Conservation (phyloP, 2,888 invertebrate genomes). For the Keiferia lycopersicella region DNA sequence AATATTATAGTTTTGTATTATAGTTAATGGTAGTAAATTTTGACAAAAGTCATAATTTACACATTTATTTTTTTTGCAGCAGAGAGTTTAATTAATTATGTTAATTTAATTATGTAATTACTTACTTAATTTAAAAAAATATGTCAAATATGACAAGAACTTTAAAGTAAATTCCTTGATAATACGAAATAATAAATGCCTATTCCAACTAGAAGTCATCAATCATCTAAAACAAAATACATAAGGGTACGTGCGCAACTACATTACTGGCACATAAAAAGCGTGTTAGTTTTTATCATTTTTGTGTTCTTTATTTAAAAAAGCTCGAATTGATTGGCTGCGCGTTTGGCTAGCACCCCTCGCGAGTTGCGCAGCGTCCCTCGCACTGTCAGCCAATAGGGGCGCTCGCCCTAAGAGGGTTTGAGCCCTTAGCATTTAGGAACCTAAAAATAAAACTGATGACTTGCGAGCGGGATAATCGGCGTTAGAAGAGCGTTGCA, state of each 20-base stretch:
- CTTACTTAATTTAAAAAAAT: too few relatives aligned
- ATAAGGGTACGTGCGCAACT: conserved; percentile 49
- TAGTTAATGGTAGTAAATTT: too few relatives aligned
- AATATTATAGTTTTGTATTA: too few relatives aligned
- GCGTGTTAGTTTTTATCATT: conserved; percentile 65
- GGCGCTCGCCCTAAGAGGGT: conserved; percentile 56
- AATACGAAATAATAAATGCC: too few relatives aligned
- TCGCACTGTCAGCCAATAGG: conserved; percentile 59
- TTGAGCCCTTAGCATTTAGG: conserved; percentile 63
- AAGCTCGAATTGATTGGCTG: conserved; percentile 79
- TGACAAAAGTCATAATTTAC: too few relatives aligned
- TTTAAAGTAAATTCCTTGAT: too few relatives aligned
- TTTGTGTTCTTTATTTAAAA: conserved; percentile 76
- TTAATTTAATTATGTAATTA: too few relatives aligned
- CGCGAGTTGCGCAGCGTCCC: conserved; percentile 56
- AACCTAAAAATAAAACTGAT: conserved; percentile 44
- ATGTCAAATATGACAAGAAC: too few relatives aligned
- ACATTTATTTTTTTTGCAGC: too few relatives aligned
- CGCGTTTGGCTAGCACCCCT: conserved; percentile 56
- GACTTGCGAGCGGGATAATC: conserved; percentile 38
- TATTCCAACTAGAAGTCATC: conserved; percentile 7
- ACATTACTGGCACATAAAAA: conserved; percentile 49
- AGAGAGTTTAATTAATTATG: too few relatives aligned
- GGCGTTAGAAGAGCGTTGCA: neutral
- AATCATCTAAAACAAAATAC: conserved; percentile 36